These are phyloP conservation scores for Halocaridina rubra DNA, from an alignment of 2,888 invertebrate species.

Conservation along the genomic window DNA sequence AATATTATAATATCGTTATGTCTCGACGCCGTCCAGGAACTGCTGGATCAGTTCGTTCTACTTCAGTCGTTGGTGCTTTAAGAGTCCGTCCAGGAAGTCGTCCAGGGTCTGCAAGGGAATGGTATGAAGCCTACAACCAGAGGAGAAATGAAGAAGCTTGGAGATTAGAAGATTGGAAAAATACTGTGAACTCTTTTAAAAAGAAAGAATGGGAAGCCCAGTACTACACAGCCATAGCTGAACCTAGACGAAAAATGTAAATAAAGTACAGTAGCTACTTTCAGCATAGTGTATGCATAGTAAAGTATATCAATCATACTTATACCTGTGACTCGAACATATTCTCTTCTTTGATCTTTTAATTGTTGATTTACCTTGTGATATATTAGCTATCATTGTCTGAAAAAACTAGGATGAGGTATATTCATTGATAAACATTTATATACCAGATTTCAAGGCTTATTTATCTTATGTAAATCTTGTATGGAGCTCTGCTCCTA, in stretches of 20 bases:
- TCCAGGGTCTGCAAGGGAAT: constrained; percentile 51
- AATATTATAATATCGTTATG: not conserved
- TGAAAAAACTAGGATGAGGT: too few species aligned
- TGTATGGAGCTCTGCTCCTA: too few species aligned
- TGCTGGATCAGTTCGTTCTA: constrained; percentile 42
- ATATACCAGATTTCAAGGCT: too few species aligned
- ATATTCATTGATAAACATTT: too few species aligned
- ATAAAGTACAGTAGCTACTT: not conserved
- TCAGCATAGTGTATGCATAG: too few species aligned
- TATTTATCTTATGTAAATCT: too few species aligned
- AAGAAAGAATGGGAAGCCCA: constrained; percentile 54
- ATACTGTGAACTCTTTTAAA: constrained; percentile 40
- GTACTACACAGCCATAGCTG: constrained; percentile 40
- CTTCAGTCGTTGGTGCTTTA: constrained; percentile 29
- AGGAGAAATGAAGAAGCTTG: constrained; percentile 54
- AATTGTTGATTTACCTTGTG: too few species aligned
- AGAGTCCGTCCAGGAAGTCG: constrained; percentile 46
- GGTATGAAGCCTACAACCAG: constrained; percentile 50
- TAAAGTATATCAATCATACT: too few species aligned
- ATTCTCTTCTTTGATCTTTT: too few species aligned
- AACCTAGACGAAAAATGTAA: constrained; percentile 39
- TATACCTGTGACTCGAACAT: too few species aligned
- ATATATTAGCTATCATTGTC: too few species aligned
- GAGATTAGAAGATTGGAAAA: constrained; percentile 41
- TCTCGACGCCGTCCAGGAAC: constrained; percentile 39